Conservation (phyloP, 2,797 vertebrate species). For the Delichon dasypus region DNA sequence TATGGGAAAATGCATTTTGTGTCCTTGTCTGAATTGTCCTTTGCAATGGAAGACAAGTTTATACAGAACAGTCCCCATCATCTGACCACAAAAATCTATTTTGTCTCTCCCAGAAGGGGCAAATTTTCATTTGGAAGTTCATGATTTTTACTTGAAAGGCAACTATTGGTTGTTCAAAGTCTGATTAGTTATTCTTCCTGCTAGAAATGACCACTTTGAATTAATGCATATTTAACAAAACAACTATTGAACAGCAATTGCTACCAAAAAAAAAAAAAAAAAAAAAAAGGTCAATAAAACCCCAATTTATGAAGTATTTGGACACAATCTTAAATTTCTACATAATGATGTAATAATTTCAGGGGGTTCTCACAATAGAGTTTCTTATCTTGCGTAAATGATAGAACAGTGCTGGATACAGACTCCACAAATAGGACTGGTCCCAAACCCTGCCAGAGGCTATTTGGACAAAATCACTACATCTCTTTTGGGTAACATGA, state of each 20-base stretch:
- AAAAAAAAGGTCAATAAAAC: not conserved
- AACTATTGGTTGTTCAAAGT: not conserved
- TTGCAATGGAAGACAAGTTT: slow-evolving; percentile 4
- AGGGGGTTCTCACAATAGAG: not conserved
- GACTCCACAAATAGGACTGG: not conserved
- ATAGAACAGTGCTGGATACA: not conserved
- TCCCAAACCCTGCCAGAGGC: not conserved
- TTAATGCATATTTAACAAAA: not conserved
- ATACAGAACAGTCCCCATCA: not conserved
- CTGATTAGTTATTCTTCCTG: not conserved
- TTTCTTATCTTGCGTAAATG: not conserved
- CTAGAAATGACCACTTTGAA: not conserved
- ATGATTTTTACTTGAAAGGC: not conserved
- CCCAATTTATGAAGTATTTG: not conserved
- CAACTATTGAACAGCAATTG: not conserved
- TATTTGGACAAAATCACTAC: not conserved
- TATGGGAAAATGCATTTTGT: slow-evolving; percentile 42
- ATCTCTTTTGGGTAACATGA: not conserved
- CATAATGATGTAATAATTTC: not conserved
- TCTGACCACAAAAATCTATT: slow-evolving; percentile 10
- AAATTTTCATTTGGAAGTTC: not conserved
- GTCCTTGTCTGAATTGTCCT: not conserved
- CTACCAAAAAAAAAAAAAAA: not conserved
- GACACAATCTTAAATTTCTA: not conserved
- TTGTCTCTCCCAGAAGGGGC: not conserved